Evolutionary conservation across 1,140 invertebrate genomes (phyloP), one percentile per base, ranked within the genome.

Genomic region (Nautilus pompilius): DNA sequence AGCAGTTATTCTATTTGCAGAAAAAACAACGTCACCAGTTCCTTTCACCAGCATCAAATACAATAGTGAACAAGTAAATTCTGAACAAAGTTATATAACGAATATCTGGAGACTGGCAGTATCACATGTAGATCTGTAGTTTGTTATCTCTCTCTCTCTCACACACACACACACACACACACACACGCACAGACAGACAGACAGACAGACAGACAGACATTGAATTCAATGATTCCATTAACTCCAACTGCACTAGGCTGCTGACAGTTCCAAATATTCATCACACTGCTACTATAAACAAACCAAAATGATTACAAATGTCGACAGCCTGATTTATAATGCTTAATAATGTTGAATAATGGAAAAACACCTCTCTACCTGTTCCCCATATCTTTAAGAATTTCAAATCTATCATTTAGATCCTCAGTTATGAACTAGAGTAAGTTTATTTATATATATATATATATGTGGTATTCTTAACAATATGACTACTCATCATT

Each of bases 151-250:
- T 30, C 22, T 30, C 51, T 5, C 3, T 2, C 20, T 30, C n/a
- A 8, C 24, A 54, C 32, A 17, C 29, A 54, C 36, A 32, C 32
- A 8, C 17, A 8, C 32, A 10, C 29, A n/a, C 34, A 41, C n/a
- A 24, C 17, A 32, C 3, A 29, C 3, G 2, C 29, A 10, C 28
- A 5, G 3, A n/a, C 5, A 17, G 30, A 36, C 48, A 30, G 0
- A 61, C 1, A 36, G 55, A 57, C 55, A 57, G 55, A 57, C 55
- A 57, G 26, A 57, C 55, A 32, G 55, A 57, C 55, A 57, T 5
- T 29, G 20, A 54, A 3, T 22, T 28, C 3, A 17, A 4, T 3
- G 20, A 28, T 28, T 54, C 3, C 28, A 28, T 60, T 36, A 10
- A 46, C n/a, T 30, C 26, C 34, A 3, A 54, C 22, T 54, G 51